A percentile compares a stretch with the other conserved stretches of the same genome.
Conservation (phyloP, 2,888 invertebrate genomes). For the Gnatocerus cornutus region DNA sequence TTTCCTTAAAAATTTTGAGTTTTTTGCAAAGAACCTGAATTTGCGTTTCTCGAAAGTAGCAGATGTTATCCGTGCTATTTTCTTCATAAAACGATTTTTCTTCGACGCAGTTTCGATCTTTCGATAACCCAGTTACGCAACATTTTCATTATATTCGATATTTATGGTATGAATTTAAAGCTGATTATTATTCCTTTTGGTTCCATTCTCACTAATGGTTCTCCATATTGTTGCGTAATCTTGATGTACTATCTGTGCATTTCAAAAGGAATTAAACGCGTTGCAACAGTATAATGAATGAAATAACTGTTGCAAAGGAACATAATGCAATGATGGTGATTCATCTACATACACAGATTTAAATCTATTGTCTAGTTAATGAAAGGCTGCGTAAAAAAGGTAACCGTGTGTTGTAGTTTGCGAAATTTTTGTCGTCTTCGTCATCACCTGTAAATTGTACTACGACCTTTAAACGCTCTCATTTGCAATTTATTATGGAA, state of each 20-base stretch:
- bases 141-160: not conserved
- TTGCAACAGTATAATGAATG: slow-evolving; percentile 29
- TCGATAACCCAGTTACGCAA: slow-evolving; percentile 3
- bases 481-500: slow-evolving; percentile 43
- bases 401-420: not conserved
- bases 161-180: not conserved
- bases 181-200: not conserved
- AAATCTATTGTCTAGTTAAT: not conserved
- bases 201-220: slow-evolving; percentile 4
- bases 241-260: slow-evolving; percentile 25
- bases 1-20: too few relatives aligned
- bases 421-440: slow-evolving; percentile 1
- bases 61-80: not conserved
- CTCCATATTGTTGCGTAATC: slow-evolving; percentile 19
- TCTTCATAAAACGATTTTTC: not conserved
- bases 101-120: not conserved
- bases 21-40: too few relatives aligned
- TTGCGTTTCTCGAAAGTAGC: too few relatives aligned
- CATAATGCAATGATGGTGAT: slow-evolving; percentile 21
- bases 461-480: slow-evolving; percentile 25
- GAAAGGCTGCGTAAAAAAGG: too few relatives aligned
- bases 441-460: slow-evolving; percentile 9
- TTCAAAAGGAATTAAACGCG: slow-evolving; percentile 11
- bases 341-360: not conserved
- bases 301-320: slow-evolving; percentile 14